These are phyloP conservation scores for Mimachlamys varia DNA, from an alignment of 2,888 invertebrate species.

Conservation along the genomic window DNA sequence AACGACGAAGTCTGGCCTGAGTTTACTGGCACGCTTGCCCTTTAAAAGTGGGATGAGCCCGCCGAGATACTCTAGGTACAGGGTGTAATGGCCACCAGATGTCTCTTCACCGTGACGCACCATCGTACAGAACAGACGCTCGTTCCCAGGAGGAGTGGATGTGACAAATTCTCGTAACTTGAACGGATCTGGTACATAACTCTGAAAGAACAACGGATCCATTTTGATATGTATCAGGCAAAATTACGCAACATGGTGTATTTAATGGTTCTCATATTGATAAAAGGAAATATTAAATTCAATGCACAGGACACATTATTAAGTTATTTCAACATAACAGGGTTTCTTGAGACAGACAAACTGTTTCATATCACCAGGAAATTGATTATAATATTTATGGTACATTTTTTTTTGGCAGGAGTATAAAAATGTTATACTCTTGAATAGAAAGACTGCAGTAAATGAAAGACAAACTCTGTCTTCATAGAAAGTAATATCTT, in stretches of 20 bases:
- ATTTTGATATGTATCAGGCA: neutral
- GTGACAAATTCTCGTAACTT: conserved; percentile 96
- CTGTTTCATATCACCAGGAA: neutral
- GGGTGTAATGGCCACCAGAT: conserved; percentile 82
- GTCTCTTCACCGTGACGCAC: conserved; percentile 89
- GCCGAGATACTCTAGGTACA: conserved; percentile 96
- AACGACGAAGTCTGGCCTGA: conserved; percentile 98
- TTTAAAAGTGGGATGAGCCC: conserved; percentile 97
- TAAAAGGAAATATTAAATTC: too few relatives aligned
- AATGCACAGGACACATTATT: neutral
- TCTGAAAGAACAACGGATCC: conserved; percentile 83
- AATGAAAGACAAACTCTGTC: too few relatives aligned
- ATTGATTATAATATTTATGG: neutral
- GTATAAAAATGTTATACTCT: too few relatives aligned
- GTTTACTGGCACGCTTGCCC: conserved; percentile 97
- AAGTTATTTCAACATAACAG: neutral
- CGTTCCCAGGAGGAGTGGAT: conserved; percentile 91
- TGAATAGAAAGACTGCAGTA: too few relatives aligned
- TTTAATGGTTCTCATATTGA: too few relatives aligned
- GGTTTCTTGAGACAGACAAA: neutral
- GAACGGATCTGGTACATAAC: conserved; percentile 95
- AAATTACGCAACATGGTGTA: neutral
- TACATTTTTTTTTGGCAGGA: too few relatives aligned
- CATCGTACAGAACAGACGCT: conserved; percentile 98
- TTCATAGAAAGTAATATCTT: too few relatives aligned